Evolutionary conservation across 2,888 invertebrate species (phyloP).

Genomic region (Orchestes rusci): DNA sequence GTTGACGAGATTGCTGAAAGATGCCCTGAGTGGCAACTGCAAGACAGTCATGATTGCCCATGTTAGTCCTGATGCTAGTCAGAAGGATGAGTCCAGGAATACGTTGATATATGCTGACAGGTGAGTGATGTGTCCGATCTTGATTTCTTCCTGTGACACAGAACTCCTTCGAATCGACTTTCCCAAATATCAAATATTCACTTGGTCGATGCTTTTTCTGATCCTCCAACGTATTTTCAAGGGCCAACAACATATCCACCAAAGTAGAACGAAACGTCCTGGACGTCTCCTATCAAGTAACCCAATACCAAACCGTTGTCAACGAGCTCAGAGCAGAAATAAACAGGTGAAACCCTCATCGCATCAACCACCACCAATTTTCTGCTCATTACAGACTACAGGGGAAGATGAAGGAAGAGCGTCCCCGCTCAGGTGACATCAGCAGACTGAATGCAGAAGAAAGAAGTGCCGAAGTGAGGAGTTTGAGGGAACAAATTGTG

Average conservation of each 20-base stretch:
- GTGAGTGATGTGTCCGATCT: constrained; percentile 6
- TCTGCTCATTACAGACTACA: too few species aligned
- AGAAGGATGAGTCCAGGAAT: constrained; percentile 85
- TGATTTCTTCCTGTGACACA: too few species aligned
- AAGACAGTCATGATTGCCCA: constrained; percentile 97
- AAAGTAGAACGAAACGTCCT: constrained; percentile 56
- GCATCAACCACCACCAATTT: too few species aligned
- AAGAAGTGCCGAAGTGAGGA: constrained; percentile 46
- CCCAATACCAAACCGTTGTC: constrained; percentile 77
- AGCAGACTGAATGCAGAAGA: constrained; percentile 33
- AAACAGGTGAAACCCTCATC: constrained; percentile 39
- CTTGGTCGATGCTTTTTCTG: too few species aligned
- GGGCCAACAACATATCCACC: constrained; percentile 86
- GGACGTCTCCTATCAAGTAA: constrained; percentile 60
- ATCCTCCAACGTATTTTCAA: too few species aligned
- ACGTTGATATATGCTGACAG: constrained; percentile 91
- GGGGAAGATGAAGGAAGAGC: constrained; percentile 71
- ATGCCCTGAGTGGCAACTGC: constrained; percentile 81
- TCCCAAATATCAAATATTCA: too few species aligned
- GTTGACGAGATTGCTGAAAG: constrained; percentile 80
- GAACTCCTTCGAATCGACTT: too few species aligned
- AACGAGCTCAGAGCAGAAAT: constrained; percentile 81
- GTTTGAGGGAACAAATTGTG: constrained; percentile 77
- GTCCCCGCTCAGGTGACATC: constrained; percentile 48
- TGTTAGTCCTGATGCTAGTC: constrained; percentile 73